Percentiles rank a stretch among this genome's conserved stretches.
Evolutionary conservation across 2,113 vertebrate species (phyloP).

Genomic region (Pygoscelis antarcticus): DNA sequence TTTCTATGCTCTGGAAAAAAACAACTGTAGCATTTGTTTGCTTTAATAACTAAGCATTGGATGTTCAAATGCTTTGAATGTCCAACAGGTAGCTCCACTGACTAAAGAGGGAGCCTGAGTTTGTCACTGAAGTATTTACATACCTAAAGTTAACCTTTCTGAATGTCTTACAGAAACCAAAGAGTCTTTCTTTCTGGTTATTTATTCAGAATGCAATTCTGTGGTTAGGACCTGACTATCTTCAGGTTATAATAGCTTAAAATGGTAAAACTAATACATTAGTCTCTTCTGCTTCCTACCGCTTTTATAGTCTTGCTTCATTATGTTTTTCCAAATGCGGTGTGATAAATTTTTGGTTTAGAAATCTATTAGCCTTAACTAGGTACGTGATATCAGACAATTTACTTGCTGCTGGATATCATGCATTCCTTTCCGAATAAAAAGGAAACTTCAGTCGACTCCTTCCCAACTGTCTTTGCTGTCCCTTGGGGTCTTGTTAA

Average conservation of each 20-base stretch:
- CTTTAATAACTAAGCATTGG: background rate
- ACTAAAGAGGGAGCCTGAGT: background rate
- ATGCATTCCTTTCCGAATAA: constrained; percentile 89
- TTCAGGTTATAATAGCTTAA: background rate
- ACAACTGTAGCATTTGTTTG: background rate
- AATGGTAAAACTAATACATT: background rate
- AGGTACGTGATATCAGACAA: constrained; percentile 76
- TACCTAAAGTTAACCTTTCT: background rate
- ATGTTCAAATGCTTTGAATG: background rate
- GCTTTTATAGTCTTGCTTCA: background rate
- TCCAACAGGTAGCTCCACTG: background rate
- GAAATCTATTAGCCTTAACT: constrained; percentile 79
- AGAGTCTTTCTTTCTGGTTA: background rate
- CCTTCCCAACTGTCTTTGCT: constrained; percentile 90
- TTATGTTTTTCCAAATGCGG: background rate
- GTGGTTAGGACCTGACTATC: background rate
- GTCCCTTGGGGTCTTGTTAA: constrained; percentile 90
- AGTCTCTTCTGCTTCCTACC: background rate
- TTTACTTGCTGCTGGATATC: constrained; percentile 93
- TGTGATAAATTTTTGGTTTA: background rate
- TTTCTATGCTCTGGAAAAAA: background rate
- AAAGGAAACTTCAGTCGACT: constrained; percentile 81
- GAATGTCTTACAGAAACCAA: background rate
- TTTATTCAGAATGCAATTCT: background rate
- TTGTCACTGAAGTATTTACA: background rate